A percentile compares a stretch with the other conserved stretches of the same genome.
Conservation (phyloP, 2,797 vertebrate genomes). For the Lycodopsis pacificus region DNA sequence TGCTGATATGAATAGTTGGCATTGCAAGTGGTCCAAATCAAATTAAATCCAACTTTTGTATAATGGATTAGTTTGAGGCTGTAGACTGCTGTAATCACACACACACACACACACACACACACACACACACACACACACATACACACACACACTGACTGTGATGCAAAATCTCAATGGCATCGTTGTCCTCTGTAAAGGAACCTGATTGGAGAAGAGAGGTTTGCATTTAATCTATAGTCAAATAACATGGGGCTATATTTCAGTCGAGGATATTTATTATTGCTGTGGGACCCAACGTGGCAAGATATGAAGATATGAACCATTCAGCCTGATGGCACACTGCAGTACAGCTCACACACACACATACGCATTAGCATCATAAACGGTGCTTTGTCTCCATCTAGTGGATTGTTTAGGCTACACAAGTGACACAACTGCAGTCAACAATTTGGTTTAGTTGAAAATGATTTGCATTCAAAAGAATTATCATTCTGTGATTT, state of each 20-base stretch:
- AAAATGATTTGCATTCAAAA: not conserved
- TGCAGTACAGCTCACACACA: not conserved
- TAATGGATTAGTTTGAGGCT: not conserved
- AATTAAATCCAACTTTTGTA: not conserved
- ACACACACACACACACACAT: not conserved
- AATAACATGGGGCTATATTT: not conserved
- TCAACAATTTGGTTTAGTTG: not conserved
- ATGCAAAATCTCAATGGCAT: not conserved
- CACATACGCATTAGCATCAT: slow-evolving; percentile 12
- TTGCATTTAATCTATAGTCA: not conserved
- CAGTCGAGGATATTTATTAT: not conserved
- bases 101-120: not conserved
- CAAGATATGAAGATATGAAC: slow-evolving; percentile 9
- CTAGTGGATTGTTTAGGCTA: slow-evolving; percentile 47
- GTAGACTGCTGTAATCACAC: not conserved
- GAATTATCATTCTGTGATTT: not conserved
- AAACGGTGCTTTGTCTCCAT: slow-evolving; percentile 54
- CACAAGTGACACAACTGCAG: not conserved
- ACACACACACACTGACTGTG: not conserved
- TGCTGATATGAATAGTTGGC: not conserved
- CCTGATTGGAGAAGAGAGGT: not conserved
- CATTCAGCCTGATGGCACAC: not conserved
- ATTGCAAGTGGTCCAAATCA: not conserved
- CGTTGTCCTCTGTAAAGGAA: not conserved
- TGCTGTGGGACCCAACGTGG: not conserved